Percentiles rank a stretch among this genome's conserved stretches.
Evolutionary conservation across 2,113 vertebrate genomes (phyloP).

Genomic region (Calyptomena viridis): DNA sequence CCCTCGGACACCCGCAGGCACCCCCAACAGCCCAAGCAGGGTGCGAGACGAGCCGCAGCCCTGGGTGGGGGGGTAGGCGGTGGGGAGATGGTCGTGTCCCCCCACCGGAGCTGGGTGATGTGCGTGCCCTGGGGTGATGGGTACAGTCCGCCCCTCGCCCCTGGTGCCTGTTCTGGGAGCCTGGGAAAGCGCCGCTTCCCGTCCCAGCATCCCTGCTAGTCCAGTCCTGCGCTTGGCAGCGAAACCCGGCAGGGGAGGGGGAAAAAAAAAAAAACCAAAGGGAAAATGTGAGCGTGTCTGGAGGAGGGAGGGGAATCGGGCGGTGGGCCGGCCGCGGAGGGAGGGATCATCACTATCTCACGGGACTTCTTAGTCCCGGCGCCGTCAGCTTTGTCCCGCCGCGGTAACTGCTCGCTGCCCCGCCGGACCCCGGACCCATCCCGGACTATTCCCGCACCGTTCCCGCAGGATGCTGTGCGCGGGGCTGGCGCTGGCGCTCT

Average conservation of each 20-base stretch:
- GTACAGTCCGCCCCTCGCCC: not conserved
- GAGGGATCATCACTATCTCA: not conserved
- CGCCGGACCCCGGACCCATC: not conserved
- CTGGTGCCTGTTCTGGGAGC: not conserved
- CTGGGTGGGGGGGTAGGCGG: not conserved
- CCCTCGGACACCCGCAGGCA: not conserved
- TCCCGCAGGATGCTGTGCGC: not conserved
- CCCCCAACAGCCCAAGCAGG: not conserved
- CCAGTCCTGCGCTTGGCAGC: conserved; percentile 12
- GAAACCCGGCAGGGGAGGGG: not conserved
- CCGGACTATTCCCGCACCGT: not conserved
- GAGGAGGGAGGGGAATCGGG: not conserved
- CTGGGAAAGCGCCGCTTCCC: not conserved
- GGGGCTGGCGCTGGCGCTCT: conserved; percentile 21
- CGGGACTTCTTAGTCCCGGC: not conserved
- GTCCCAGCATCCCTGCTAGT: not conserved
- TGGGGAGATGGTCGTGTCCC: not conserved
- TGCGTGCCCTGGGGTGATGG: not conserved
- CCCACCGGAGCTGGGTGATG: not conserved
- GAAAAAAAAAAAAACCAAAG: not conserved
- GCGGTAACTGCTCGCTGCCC: fast-evolving
- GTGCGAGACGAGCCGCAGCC: not conserved
- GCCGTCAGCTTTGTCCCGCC: not conserved
- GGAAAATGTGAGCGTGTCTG: not conserved
- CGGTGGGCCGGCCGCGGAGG: not conserved